These are phyloP conservation scores for Caenorhabditis drosophilae DNA, from an alignment of 2,888 invertebrate genomes.

Conservation along the genomic window DNA sequence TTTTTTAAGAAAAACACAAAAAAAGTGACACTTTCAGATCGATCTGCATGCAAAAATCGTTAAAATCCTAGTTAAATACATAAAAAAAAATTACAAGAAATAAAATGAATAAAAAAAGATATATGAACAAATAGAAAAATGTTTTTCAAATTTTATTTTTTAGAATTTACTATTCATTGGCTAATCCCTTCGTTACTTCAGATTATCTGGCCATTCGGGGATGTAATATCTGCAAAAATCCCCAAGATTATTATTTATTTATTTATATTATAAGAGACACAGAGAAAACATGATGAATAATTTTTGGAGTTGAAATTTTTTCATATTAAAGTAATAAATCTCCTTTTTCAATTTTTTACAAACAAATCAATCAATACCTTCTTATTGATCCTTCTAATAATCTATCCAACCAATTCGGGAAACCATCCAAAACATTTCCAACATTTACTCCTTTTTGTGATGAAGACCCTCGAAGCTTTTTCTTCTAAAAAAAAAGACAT, in stretches of 20 bases:
- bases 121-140: not conserved
- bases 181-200: no score
- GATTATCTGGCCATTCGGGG: slow-evolving; percentile 86
- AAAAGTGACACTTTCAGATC: slow-evolving; percentile 1
- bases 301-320: no score
- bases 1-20: slow-evolving; percentile 9
- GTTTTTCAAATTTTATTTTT: no score
- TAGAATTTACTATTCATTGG: no score
- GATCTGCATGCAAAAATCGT: slow-evolving; percentile 4
- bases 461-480: slow-evolving; percentile 34
- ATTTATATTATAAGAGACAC: no score
- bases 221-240: slow-evolving; percentile 82
- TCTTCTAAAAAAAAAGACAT: slow-evolving; percentile 28
- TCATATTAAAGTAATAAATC: no score
- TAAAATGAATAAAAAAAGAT: no score
- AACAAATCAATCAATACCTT: slow-evolving; percentile 17
- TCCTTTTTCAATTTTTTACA: not conserved
- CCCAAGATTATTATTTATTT: not conserved
- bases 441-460: slow-evolving; percentile 33
- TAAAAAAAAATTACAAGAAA: not conserved
- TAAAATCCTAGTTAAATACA: slow-evolving; percentile 2
- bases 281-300: no score
- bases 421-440: slow-evolving; percentile 82
- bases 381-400: slow-evolving; percentile 94
- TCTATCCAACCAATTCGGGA: slow-evolving; percentile 94